phyloP scores from a whole-genome alignment of 2,797 vertebrate species.

The Myotis pilosus region DNA sequence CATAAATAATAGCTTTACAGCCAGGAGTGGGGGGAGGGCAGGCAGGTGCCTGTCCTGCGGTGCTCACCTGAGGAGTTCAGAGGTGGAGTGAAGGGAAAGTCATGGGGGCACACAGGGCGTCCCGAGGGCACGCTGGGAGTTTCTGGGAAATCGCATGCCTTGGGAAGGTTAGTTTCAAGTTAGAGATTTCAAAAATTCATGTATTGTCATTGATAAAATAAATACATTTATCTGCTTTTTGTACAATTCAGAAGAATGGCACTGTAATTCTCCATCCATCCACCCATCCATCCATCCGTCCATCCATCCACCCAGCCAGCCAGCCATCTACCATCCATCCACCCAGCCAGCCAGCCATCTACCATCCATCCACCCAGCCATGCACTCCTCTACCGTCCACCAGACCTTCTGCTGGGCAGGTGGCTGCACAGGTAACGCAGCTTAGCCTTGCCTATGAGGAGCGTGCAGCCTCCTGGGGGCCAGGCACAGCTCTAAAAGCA shows the following conservation, averaged over 20 bases:
- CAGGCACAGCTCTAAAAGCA: neutral
- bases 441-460: neutral
- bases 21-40: fast-evolving
- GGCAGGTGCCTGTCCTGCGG: fast-evolving
- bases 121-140: fast-evolving
- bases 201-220: neutral
- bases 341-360: neutral
- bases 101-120: fast-evolving
- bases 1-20: neutral
- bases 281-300: neutral
- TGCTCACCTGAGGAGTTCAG: fast-evolving
- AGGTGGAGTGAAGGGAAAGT: neutral
- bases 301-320: neutral
- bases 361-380: neutral
- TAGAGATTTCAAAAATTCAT: neutral
- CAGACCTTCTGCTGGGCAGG: neutral
- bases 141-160: neutral
- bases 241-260: neutral
- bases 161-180: neutral
- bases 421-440: fast-evolving
- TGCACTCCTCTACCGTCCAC: neutral
- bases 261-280: neutral
- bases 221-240: neutral
- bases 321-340: neutral
- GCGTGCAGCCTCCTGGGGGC: fast-evolving